phyloP scores from a whole-genome alignment of 2,888 invertebrate species.

The Tipula confusa region DNA sequence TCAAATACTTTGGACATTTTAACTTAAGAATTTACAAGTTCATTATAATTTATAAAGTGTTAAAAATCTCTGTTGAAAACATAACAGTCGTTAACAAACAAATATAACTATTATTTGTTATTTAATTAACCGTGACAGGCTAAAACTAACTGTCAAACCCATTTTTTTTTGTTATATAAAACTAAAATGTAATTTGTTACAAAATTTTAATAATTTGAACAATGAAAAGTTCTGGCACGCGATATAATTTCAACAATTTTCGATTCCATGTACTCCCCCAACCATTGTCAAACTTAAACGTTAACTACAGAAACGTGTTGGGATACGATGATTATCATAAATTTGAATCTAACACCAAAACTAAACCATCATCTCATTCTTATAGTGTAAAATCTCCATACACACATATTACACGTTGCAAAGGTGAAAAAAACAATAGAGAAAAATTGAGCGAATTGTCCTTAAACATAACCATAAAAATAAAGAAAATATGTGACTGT shows the following conservation, averaged over 20 bases:
- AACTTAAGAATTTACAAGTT: too few relatives aligned
- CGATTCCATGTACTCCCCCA: background rate
- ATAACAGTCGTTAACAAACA: background rate
- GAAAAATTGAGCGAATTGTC: background rate
- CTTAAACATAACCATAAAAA: background rate
- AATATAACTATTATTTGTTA: background rate
- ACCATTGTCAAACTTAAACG: background rate
- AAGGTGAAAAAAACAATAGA: background rate
- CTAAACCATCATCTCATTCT: background rate
- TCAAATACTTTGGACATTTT: too few relatives aligned
- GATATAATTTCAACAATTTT: background rate
- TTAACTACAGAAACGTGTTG: background rate
- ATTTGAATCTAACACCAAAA: background rate
- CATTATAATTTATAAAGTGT: too few relatives aligned
- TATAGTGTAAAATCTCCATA: background rate
- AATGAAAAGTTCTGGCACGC: background rate
- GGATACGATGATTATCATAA: background rate
- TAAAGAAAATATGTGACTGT: constrained; percentile 3
- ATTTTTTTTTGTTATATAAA: background rate
- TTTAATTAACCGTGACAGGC: background rate
- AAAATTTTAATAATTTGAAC: background rate
- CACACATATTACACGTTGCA: background rate
- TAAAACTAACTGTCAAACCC: background rate
- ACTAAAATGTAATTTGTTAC: background rate
- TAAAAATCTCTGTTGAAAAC: too few relatives aligned